These are phyloP conservation scores for Hippoglossus stenolepis DNA, from an alignment of 2,113 vertebrate genomes.

Conservation along the genomic window DNA sequence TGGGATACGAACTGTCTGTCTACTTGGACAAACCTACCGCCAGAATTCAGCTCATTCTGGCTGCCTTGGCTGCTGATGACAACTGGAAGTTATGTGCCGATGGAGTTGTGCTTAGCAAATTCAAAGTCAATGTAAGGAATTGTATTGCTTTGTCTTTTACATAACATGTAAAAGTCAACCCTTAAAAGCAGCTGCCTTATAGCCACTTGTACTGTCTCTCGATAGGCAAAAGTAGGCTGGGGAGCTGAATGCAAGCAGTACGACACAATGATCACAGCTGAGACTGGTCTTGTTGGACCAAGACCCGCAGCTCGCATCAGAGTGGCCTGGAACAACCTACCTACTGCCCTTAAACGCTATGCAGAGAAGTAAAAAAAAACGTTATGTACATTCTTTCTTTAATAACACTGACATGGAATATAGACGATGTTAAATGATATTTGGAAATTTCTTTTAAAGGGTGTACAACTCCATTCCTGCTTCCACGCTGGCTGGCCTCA, in stretches of 20 bases:
- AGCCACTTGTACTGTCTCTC: slow-evolving; percentile 5
- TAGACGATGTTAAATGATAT: slow-evolving; percentile 5
- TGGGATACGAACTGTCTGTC: slow-evolving; percentile 80
- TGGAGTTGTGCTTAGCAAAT: slow-evolving; percentile 76
- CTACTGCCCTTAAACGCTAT: slow-evolving; percentile 53
- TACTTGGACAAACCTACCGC: slow-evolving; percentile 75
- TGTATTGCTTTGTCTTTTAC: not conserved
- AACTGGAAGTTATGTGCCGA: slow-evolving; percentile 86
- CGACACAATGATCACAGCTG: slow-evolving; percentile 63
- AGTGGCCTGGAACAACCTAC: slow-evolving; percentile 75
- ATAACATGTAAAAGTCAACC: not conserved
- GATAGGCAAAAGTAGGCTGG: slow-evolving; percentile 77
- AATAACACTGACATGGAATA: not conserved
- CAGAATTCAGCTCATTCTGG: slow-evolving; percentile 81
- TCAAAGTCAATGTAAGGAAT: slow-evolving; percentile 83
- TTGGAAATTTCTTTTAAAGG: slow-evolving; percentile 65
- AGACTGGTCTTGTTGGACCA: slow-evolving; percentile 79
- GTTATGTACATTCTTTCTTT: not conserved
- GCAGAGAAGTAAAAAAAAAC: slow-evolving; percentile 72
- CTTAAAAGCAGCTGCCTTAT: not conserved
- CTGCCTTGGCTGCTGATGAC: slow-evolving; percentile 76
- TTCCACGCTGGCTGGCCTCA: slow-evolving; percentile 63
- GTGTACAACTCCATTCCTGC: slow-evolving; percentile 67
- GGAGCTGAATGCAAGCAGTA: slow-evolving; percentile 82
- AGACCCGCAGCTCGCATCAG: slow-evolving; percentile 80